Percentiles rank a stretch among this genome's conserved stretches.
These are phyloP conservation scores for Enoplosus armatus DNA, from an alignment of 2,797 vertebrate genomes.

Conservation along the genomic window DNA sequence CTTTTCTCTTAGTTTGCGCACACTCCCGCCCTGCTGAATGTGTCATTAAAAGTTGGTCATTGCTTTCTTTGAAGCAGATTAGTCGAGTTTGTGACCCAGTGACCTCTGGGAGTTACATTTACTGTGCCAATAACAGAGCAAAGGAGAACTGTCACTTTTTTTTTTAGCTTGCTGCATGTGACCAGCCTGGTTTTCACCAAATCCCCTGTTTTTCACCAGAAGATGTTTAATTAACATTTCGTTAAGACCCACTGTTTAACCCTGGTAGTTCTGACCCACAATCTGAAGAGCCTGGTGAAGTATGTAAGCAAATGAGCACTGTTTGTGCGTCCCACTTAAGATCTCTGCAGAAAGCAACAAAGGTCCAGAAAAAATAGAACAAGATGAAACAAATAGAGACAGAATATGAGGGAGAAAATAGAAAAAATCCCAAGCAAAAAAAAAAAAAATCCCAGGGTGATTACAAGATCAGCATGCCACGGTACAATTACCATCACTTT, in stretches of 20 bases:
- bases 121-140: conserved; percentile 14
- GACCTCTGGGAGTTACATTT: conserved; percentile 47
- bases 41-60: conserved; percentile 60
- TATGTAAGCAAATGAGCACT: conserved; percentile 55
- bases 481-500: conserved; percentile 96
- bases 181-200: conserved; percentile 64
- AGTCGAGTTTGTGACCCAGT: conserved; percentile 46
- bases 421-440: conserved; percentile 75
- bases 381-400: conserved; percentile 64
- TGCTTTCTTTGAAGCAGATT: conserved; percentile 46
- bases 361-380: conserved; percentile 81
- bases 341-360: conserved; percentile 81
- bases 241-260: conserved; percentile 65
- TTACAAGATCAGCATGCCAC: conserved; percentile 94
- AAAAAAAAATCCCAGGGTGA: conserved; percentile 87
- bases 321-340: conserved; percentile 82
- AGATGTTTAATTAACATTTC: conserved; percentile 75
- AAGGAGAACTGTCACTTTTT: conserved; percentile 47
- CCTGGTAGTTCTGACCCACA: conserved; percentile 56
- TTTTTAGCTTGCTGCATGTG: conserved; percentile 27
- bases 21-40: conserved; percentile 27
- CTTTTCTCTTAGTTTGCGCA: conserved; percentile 59
- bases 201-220: conserved; percentile 51
- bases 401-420: conserved; percentile 52
- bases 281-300: conserved; percentile 43